Percentiles rank a stretch among this genome's conserved stretches.
Conservation (phyloP, 1,140 invertebrate species). For the Lepidotrigona ventralis region DNA sequence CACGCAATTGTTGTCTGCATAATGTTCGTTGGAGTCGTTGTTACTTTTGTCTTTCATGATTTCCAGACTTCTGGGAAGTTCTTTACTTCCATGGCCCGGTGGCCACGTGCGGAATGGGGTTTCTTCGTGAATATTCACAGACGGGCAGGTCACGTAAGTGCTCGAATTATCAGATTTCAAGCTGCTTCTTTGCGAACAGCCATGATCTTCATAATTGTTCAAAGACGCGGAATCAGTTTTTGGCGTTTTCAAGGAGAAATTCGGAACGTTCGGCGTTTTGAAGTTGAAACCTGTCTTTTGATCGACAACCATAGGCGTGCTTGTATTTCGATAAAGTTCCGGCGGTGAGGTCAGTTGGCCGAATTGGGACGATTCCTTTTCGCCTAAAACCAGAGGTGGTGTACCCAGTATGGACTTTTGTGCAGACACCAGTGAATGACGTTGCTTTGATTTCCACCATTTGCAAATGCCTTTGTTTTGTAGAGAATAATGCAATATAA, state of each 20-base stretch:
- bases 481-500: not conserved
- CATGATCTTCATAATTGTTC: not conserved
- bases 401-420: not conserved
- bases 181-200: not conserved
- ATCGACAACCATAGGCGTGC: conserved; percentile 62
- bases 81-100: not conserved
- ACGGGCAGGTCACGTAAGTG: conserved; percentile 45
- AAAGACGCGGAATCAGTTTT: conserved; percentile 36
- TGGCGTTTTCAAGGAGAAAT: conserved; percentile 61
- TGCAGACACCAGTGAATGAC: not conserved
- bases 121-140: not conserved
- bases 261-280: conserved; percentile 51
- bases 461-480: conserved; percentile 43
- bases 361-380: conserved; percentile 36
- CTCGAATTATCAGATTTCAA: not conserved
- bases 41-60: conserved; percentile 50
- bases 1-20: not conserved
- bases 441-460: conserved; percentile 37
- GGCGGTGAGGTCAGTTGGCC: conserved; percentile 56
- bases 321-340: conserved; percentile 63
- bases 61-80: conserved; percentile 10
- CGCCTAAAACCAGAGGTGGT: not conserved
- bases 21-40: not conserved
- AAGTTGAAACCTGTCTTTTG: conserved; percentile 39
- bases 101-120: conserved; percentile 17